Percentiles rank a stretch among this genome's conserved stretches.
Evolutionary conservation across 2,888 invertebrate genomes (phyloP).

Genomic region (Lomographa bimaculata): DNA sequence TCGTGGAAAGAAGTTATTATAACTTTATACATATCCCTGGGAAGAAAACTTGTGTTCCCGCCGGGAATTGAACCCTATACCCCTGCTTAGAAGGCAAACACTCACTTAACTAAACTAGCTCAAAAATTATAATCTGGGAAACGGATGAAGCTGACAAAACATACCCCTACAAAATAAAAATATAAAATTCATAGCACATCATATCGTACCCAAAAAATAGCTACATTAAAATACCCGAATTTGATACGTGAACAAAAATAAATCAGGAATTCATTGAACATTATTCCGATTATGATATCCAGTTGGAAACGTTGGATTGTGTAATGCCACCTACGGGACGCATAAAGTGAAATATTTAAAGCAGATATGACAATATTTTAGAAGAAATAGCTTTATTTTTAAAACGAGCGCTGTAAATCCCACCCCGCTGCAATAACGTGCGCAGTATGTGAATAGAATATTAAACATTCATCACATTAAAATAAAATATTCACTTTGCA

Average conservation of each 20-base stretch:
- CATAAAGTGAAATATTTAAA: conserved; percentile 80
- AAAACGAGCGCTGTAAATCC: conserved; percentile 77
- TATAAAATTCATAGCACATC: too few species aligned
- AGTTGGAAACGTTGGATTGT: conserved; percentile 60
- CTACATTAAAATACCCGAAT: too few species aligned
- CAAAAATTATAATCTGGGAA: too few species aligned
- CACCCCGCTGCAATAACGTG: conserved; percentile 71
- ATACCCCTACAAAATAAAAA: too few species aligned
- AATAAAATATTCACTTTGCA: conserved; percentile 56
- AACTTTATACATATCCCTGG: too few species aligned
- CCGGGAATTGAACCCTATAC: too few species aligned
- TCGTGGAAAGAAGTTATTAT: too few species aligned
- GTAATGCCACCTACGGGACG: conserved; percentile 69
- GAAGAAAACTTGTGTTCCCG: too few species aligned
- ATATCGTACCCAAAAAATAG: too few species aligned
- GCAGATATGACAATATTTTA: conserved; percentile 80
- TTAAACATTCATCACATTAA: conserved; percentile 63
- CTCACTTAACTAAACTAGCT: too few species aligned
- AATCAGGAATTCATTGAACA: conserved; percentile 59
- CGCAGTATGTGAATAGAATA: conserved; percentile 68
- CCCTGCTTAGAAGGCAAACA: too few species aligned
- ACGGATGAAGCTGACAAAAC: too few species aligned
- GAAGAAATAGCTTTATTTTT: conserved; percentile 80
- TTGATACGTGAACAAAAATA: conserved; percentile 36
- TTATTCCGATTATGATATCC: conserved; percentile 52